Evolutionary conservation across 2,797 vertebrate species (phyloP).

Genomic region (Sparus aurata): DNA sequence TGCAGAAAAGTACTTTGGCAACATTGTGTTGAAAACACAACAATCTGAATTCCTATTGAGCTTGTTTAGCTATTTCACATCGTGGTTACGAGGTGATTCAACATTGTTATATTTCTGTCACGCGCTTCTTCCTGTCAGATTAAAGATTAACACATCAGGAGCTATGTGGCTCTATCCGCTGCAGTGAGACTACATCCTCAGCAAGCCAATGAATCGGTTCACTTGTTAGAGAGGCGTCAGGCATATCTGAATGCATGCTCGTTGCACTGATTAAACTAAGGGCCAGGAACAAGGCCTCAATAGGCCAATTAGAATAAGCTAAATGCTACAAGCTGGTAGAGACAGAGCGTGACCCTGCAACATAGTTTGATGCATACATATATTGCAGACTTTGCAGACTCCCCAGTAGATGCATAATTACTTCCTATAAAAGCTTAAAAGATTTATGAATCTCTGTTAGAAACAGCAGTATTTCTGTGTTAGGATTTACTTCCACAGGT

Average conservation of each 20-base stretch:
- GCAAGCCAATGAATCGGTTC: slow-evolving; percentile 53
- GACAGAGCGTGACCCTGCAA: slow-evolving; percentile 39
- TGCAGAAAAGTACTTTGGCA: too few relatives aligned
- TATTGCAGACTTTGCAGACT: slow-evolving; percentile 46
- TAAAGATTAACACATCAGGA: slow-evolving; percentile 55
- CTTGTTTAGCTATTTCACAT: slow-evolving; percentile 45
- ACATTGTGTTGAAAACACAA: slow-evolving; percentile 9
- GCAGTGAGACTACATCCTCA: slow-evolving; percentile 23
- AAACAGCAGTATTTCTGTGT: slow-evolving; percentile 52
- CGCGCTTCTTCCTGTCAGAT: slow-evolving; percentile 56
- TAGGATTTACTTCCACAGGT: slow-evolving; percentile 57
- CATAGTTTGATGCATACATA: slow-evolving; percentile 45
- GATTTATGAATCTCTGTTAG: slow-evolving; percentile 67
- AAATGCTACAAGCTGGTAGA: slow-evolving; percentile 44
- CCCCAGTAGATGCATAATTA: slow-evolving; percentile 59
- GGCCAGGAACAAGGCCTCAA: slow-evolving; percentile 48
- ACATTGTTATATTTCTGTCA: slow-evolving; percentile 67
- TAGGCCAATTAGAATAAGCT: slow-evolving; percentile 69
- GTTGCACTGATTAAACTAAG: slow-evolving; percentile 59
- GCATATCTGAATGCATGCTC: slow-evolving; percentile 36
- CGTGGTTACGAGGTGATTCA: slow-evolving; percentile 58
- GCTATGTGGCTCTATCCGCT: slow-evolving; percentile 31
- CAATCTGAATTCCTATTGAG: slow-evolving; percentile 18
- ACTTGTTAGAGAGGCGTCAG: slow-evolving; percentile 40
- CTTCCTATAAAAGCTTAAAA: slow-evolving; percentile 49